Evolutionary conservation across 2,113 vertebrate species (phyloP).

Genomic region (Lynx canadensis): DNA sequence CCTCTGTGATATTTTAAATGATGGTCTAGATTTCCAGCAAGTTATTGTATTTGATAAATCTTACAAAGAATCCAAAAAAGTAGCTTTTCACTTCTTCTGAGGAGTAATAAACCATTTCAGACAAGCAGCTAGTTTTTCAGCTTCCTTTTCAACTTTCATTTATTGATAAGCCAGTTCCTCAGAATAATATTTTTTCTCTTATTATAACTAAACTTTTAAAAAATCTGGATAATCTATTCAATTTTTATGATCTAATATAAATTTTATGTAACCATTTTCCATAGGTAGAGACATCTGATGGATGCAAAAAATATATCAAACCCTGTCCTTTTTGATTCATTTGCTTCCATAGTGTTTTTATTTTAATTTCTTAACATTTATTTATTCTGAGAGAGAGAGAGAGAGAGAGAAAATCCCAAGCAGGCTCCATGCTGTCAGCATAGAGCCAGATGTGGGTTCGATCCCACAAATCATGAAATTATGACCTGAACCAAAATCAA

Average conservation of each 20-base stretch:
- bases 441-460: too few relatives aligned
- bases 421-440: too few relatives aligned
- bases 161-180: conserved; percentile 36
- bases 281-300: not conserved
- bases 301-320: conserved; percentile 1
- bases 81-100: conserved; percentile 35
- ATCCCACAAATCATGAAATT: too few relatives aligned
- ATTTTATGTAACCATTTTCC: not conserved
- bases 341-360: conserved; percentile 28
- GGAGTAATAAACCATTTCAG: conserved; percentile 28
- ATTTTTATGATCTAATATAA: not conserved
- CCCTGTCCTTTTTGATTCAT: not conserved
- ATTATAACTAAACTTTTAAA: not conserved
- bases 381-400: too few relatives aligned
- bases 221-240: not conserved
- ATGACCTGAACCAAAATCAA: too few relatives aligned
- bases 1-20: conserved; percentile 57
- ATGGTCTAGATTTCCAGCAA: conserved; percentile 54
- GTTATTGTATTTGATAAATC: conserved; percentile 32
- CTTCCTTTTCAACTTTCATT: not conserved
- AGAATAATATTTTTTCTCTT: conserved; percentile 58
- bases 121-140: conserved; percentile 35
- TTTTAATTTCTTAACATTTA: not conserved
- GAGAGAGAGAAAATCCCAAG: too few relatives aligned
- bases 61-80: conserved; percentile 52